Conservation (phyloP, 2,113 vertebrate species). For the Myrmecophaga tridactyla region DNA sequence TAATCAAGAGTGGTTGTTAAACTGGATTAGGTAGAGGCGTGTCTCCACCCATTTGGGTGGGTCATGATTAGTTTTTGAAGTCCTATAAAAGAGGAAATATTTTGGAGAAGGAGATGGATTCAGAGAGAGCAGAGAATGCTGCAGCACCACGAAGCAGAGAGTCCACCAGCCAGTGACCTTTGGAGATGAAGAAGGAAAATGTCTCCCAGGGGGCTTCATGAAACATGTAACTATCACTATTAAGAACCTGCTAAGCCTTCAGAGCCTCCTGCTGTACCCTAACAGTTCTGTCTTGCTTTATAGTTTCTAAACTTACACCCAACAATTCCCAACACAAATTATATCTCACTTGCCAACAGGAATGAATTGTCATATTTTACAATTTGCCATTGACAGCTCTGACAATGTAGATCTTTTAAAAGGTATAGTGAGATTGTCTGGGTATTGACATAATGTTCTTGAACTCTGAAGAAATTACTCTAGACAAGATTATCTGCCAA, state of each 20-base stretch:
- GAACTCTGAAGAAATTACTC: conserved; percentile 38
- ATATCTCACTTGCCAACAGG: neutral
- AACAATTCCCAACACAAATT: neutral
- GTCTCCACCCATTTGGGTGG: too few species aligned
- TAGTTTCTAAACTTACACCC: neutral
- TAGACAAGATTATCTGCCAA: neutral
- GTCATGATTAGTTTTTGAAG: too few species aligned
- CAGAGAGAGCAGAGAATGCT: too few species aligned
- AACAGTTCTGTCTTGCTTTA: neutral
- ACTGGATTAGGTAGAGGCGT: too few species aligned
- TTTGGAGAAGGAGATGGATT: too few species aligned
- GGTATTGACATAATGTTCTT: neutral
- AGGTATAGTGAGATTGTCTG: neutral
- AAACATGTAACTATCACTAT: fast-evolving
- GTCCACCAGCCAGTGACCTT: too few species aligned
- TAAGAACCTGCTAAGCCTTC: neutral
- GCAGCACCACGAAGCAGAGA: too few species aligned
- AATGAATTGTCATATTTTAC: neutral
- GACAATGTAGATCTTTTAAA: conserved; percentile 8
- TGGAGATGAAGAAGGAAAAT: too few species aligned
- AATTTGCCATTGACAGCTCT: neutral
- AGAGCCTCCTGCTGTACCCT: neutral
- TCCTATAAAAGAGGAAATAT: too few species aligned
- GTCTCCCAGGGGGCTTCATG: too few species aligned
- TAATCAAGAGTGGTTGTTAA: too few species aligned